These are phyloP conservation scores for Macroramphosus scolopax DNA, from an alignment of 2,797 vertebrate genomes.

Conservation along the genomic window DNA sequence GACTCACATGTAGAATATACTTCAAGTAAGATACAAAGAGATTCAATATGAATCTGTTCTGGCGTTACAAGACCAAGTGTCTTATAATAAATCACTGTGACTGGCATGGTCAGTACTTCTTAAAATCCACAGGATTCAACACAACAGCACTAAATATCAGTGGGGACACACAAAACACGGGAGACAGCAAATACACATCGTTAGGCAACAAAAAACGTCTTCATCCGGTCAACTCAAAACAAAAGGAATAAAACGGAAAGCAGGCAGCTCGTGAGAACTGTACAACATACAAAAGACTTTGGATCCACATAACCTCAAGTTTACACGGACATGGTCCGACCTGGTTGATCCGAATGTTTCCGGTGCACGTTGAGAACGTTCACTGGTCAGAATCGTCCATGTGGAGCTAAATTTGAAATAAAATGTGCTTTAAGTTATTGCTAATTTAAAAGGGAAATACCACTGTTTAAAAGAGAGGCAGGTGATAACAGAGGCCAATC, in stretches of 20 bases:
- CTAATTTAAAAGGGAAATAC: constrained; percentile 41
- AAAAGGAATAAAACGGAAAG: constrained; percentile 59
- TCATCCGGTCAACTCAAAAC: constrained; percentile 52
- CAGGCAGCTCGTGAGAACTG: constrained; percentile 49
- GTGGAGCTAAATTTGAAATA: no score
- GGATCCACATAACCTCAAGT: constrained; percentile 24
- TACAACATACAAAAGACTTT: constrained; percentile 52
- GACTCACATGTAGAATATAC: constrained; percentile 9
- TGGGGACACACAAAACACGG: constrained; percentile 38
- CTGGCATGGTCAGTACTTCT: constrained; percentile 57
- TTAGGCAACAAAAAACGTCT: constrained; percentile 38
- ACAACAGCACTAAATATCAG: constrained; percentile 29
- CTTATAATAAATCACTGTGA: constrained; percentile 45
- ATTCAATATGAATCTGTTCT: constrained; percentile 90
- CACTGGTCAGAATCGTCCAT: no score
- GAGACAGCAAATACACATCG: constrained; percentile 45
- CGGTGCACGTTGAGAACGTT: no score
- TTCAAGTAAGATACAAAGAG: constrained; percentile 79
- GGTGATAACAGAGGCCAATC: constrained; percentile 11
- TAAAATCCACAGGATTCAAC: constrained; percentile 76
- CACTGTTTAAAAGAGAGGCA: constrained; percentile 40
- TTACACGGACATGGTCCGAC: no score
- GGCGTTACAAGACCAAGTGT: constrained; percentile 69
- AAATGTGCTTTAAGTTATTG: no score
- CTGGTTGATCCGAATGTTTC: neutral